Base-by-base conservation (phyloP, 2,888 invertebrate species). In the Latheticus oryzae region DNA sequence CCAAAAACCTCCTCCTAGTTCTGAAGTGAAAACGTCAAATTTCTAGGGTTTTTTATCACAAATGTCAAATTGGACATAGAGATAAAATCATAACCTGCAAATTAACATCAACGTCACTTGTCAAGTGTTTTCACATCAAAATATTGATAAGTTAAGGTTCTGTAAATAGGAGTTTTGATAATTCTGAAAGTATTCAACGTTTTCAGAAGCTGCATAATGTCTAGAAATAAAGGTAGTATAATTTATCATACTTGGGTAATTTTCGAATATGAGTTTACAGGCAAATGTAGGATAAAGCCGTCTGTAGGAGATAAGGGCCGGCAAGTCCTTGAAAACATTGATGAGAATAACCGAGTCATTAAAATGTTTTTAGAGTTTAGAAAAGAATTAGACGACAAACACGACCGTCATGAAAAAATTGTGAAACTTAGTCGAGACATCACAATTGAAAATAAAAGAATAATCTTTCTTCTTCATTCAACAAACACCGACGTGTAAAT, bases 401-500 rank as follows among this genome's bases (percentile, higher is more conserved):
- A 95, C 69, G 94, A 95, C 76, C 85, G 90, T 59, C 85, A 90
- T 69, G 95, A 95, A 74, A 81, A 91, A 32, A 84, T 95, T 17
- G 85, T 94, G 0, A 94, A 95, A 78, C 75, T 89, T 0, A 86
- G 90, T 60, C 82, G 94, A 15, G 95, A 94, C 72, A 85, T 94
- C 11, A 94, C 93, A 0, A 93, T 94, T 64, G 93, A 95, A 72
- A 93, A 94, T 77, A 96, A 96, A 74, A 81, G 94, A 57, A 88
- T 92, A 2, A 96, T 95, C 65, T 95, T 94, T 75, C 78, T 91
- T 5, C 78, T 96, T 11, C 95, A 95, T 75, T 88, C 90, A 19
- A 81, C 88, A 42, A 84, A 85, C 35, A 74, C 73, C 12, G 77
- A 78, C 58, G 66, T 76, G 77, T 77, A 72, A 70, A 71, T 8